These are phyloP conservation scores for Ypsolopha sequella DNA, from an alignment of 2,888 invertebrate species.

Conservation along the genomic window DNA sequence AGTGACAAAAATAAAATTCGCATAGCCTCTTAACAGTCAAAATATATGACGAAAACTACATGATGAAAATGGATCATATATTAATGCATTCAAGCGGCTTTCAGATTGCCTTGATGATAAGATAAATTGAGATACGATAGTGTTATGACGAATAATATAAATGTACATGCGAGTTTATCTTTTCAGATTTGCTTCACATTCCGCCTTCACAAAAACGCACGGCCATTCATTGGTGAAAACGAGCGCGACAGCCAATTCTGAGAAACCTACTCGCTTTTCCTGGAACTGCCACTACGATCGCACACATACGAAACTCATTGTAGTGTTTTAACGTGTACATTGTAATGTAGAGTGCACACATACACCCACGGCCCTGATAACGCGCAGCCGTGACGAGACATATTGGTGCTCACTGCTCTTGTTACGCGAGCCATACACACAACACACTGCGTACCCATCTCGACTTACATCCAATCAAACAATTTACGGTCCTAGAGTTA, in stretches of 20 bases:
- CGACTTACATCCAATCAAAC: slow-evolving; percentile 57
- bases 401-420: slow-evolving; percentile 62
- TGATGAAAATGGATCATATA: too few species aligned
- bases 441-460: slow-evolving; percentile 54
- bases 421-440: slow-evolving; percentile 51
- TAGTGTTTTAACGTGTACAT: slow-evolving; percentile 21
- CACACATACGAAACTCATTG: slow-evolving; percentile 33
- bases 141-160: too few species aligned
- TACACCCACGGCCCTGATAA: slow-evolving; percentile 59
- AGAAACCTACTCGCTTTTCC: slow-evolving; percentile 65
- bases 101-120: too few species aligned
- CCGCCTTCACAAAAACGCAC: too few species aligned
- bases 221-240: slow-evolving; percentile 34
- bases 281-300: slow-evolving; percentile 61
- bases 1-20: too few species aligned
- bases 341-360: slow-evolving; percentile 26
- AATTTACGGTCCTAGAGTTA: slow-evolving; percentile 36
- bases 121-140: too few species aligned
- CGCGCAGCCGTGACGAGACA: slow-evolving; percentile 49
- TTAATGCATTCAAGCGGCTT: too few species aligned
- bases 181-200: too few species aligned
- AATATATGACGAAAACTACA: too few species aligned
- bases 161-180: too few species aligned
- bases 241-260: slow-evolving; percentile 58
- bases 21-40: too few species aligned